phyloP scores from a whole-genome alignment of 1,140 invertebrate species.

The Sarcophaga peregrina region DNA sequence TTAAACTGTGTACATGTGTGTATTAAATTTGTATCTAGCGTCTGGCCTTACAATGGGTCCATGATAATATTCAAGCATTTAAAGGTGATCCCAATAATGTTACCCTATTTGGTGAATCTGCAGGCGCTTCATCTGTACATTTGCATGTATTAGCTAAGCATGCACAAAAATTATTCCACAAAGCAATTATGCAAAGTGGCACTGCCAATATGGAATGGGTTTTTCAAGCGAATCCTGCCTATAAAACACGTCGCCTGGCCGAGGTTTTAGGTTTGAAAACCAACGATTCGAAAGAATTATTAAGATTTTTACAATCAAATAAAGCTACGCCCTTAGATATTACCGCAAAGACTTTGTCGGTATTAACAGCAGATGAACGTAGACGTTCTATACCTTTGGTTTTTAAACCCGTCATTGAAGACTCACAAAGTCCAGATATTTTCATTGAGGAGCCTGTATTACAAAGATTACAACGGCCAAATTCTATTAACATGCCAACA shows the following conservation, averaged over 20 bases:
- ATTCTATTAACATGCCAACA: conserved; percentile 62
- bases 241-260: conserved; percentile 52
- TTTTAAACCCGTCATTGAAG: conserved; percentile 62
- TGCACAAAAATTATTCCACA: conserved; percentile 64
- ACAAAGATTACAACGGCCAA: conserved; percentile 48
- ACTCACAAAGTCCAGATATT: conserved; percentile 53
- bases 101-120: conserved; percentile 69
- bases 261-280: conserved; percentile 48
- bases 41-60: conserved; percentile 70
- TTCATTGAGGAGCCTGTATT: conserved; percentile 57
- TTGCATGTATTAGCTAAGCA: conserved; percentile 57
- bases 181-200: conserved; percentile 68
- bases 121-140: conserved; percentile 66
- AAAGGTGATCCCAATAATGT: conserved; percentile 72
- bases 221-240: conserved; percentile 44
- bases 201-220: conserved; percentile 59
- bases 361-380: conserved; percentile 55
- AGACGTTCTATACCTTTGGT: conserved; percentile 56
- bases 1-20: conserved; percentile 65
- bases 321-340: conserved; percentile 45
- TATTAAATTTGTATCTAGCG: conserved; percentile 50
- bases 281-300: conserved; percentile 44
- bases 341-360: conserved; percentile 48
- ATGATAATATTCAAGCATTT: conserved; percentile 72
- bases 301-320: conserved; percentile 55